Conservation (phyloP, 2,888 invertebrate genomes). For the Bombylius discolor region DNA sequence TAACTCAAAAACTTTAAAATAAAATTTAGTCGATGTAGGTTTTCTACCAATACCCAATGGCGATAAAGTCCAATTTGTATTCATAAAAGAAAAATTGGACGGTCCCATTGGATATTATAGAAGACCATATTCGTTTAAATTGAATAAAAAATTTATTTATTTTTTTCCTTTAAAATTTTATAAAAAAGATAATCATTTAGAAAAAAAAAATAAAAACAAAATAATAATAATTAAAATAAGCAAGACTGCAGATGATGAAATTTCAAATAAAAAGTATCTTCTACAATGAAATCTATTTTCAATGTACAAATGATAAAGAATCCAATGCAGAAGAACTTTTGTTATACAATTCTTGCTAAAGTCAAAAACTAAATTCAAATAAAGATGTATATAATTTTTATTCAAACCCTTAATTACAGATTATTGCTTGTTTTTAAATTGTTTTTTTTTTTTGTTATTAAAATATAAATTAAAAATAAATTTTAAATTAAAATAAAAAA, state of each 20-base stretch:
- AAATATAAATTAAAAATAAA: too few relatives aligned
- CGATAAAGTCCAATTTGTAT: slow-evolving; percentile 37
- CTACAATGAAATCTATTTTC: not conserved
- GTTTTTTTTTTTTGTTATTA: too few relatives aligned
- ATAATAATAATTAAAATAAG: not conserved
- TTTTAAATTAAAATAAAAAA: too few relatives aligned
- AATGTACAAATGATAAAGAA: not conserved
- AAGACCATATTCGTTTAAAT: slow-evolving; percentile 19
- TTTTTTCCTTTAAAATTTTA: too few relatives aligned
- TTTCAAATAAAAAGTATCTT: not conserved
- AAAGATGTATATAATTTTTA: too few relatives aligned
- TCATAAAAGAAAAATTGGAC: slow-evolving; percentile 28
- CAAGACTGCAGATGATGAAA: too few relatives aligned
- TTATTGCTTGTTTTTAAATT: too few relatives aligned
- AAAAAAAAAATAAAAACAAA: not conserved
- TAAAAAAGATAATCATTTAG: too few relatives aligned
- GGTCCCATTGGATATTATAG: slow-evolving; percentile 37
- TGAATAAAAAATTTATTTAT: too few relatives aligned
- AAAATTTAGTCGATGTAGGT: slow-evolving; percentile 18
- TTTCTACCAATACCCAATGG: slow-evolving; percentile 37
- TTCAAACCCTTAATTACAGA: too few relatives aligned
- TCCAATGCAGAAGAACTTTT: not conserved
- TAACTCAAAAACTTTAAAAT: not conserved
- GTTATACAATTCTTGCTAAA: too few relatives aligned
- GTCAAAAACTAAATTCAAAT: too few relatives aligned